Evolutionary conservation across 2,797 vertebrate genomes (phyloP).

Genomic region (Falco berigora): DNA sequence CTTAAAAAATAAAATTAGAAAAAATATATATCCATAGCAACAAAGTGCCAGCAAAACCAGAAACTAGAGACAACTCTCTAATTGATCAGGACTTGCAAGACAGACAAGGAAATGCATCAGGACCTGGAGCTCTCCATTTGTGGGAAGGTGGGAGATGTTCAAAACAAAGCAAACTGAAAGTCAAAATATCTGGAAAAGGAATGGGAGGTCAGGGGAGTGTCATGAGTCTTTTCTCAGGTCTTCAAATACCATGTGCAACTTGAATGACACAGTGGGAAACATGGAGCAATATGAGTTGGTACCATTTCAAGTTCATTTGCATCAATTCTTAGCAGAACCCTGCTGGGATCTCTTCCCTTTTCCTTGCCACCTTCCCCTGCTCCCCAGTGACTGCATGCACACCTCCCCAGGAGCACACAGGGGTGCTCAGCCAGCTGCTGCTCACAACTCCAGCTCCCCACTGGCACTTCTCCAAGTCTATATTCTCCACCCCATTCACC

Average conservation of each 20-base stretch:
- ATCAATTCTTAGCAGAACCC: background rate
- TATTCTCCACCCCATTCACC: background rate
- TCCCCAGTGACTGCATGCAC: accelerated
- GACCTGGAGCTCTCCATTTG: background rate
- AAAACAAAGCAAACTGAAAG: background rate
- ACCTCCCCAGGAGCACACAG: accelerated
- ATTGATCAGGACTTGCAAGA: background rate
- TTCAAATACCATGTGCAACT: background rate
- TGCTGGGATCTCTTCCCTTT: background rate
- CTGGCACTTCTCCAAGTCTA: background rate
- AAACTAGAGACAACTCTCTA: background rate
- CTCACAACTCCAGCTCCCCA: background rate
- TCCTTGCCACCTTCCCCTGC: background rate
- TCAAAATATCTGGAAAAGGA: background rate
- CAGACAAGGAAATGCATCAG: background rate
- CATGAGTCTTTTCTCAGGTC: background rate
- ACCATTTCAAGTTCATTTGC: background rate
- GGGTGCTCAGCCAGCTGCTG: background rate
- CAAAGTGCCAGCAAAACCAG: background rate
- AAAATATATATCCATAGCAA: background rate
- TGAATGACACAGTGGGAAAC: background rate
- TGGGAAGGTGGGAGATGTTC: background rate
- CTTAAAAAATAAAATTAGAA: background rate
- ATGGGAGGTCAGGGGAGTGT: background rate
- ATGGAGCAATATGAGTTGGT: background rate